phyloP scores from a whole-genome alignment of 2,888 invertebrate genomes.

The Tenthredo livida region DNA sequence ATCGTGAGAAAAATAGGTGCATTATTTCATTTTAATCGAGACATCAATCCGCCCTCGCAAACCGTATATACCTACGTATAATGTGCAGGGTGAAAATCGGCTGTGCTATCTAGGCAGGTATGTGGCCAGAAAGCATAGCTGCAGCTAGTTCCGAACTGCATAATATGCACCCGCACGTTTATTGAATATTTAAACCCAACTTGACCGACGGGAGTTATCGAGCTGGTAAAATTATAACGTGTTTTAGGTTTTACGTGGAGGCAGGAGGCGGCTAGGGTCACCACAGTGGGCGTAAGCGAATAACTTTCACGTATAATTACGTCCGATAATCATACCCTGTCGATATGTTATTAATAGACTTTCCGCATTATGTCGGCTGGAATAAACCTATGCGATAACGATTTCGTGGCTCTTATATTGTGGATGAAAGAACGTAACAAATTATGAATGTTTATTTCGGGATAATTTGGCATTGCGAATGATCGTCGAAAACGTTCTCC shows the following conservation, averaged over 20 bases:
- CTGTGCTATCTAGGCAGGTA: background rate
- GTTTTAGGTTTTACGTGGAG: background rate
- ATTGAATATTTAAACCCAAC: background rate
- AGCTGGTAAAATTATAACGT: background rate
- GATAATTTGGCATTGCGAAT: background rate
- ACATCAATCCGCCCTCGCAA: slow-evolving; percentile 17
- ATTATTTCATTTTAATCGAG: slow-evolving; percentile 24
- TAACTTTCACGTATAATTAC: slow-evolving; percentile 32
- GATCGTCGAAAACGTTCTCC: background rate
- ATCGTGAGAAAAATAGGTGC: slow-evolving; percentile 13
- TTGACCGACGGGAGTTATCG: slow-evolving; percentile 15
- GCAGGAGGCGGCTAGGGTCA: background rate
- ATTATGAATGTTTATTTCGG: background rate
- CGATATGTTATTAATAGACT: slow-evolving; percentile 12
- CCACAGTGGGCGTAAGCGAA: slow-evolving; percentile 3
- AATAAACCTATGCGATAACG: background rate
- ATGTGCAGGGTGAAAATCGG: background rate
- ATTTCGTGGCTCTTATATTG: background rate
- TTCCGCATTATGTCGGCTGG: background rate
- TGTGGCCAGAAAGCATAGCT: background rate
- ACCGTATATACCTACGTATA: background rate
- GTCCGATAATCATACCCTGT: background rate
- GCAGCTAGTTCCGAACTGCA: background rate
- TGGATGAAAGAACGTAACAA: background rate
- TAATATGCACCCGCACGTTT: slow-evolving; percentile 4